A percentile compares a stretch with the other conserved stretches of the same genome.
Evolutionary conservation across 2,797 vertebrate genomes (phyloP).

Genomic region (Pipistrellus pipistrellus): DNA sequence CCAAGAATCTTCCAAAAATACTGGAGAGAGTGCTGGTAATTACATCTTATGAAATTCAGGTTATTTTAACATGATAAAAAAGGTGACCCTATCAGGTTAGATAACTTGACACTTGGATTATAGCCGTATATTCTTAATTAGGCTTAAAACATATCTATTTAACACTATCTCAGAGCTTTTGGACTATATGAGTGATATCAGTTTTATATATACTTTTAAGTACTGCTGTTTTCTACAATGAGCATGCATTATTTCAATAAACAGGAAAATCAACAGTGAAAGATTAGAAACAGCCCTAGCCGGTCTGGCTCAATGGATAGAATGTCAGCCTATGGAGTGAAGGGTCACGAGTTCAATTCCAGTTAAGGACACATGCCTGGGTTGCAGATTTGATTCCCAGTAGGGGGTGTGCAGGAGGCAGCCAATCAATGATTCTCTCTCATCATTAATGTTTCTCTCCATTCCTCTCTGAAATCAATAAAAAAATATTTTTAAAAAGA

Average conservation of each 20-base stretch:
- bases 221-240: conserved; percentile 61
- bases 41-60: background rate
- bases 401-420: too few relatives aligned
- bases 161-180: conserved; percentile 50
- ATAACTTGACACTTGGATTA: conserved; percentile 31
- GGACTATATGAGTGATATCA: conserved; percentile 40
- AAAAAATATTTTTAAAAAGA: background rate
- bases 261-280: conserved; percentile 61
- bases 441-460: too few relatives aligned
- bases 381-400: too few relatives aligned
- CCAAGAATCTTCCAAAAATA: conserved; percentile 25
- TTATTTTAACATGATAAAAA: conserved; percentile 44
- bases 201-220: conserved; percentile 56
- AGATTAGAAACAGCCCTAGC: conserved; percentile 19
- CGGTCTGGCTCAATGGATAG: too few relatives aligned
- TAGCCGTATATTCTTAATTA: background rate
- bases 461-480: too few relatives aligned
- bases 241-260: conserved; percentile 42
- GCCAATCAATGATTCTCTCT: too few relatives aligned
- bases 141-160: conserved; percentile 49
- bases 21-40: conserved; percentile 32
- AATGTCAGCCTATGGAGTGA: too few relatives aligned
- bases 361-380: too few relatives aligned
- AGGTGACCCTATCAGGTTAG: background rate
- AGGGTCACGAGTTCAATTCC: too few relatives aligned